Conservation (phyloP, 2,113 vertebrate genomes). For the Sorex fumeus region DNA sequence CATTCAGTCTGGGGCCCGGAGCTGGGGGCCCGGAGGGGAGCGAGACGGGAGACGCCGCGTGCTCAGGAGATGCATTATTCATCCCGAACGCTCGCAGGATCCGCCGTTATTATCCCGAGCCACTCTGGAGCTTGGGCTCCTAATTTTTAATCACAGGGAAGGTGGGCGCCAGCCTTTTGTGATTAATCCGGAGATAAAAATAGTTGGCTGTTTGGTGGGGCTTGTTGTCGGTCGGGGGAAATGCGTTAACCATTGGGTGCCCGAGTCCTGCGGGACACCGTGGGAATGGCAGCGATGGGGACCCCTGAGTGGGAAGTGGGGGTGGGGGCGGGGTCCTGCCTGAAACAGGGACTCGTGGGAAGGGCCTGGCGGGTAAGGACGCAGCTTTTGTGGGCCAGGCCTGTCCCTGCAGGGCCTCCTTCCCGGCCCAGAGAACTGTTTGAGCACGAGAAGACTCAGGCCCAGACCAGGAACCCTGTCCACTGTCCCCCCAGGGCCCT, state of each 20-base stretch:
- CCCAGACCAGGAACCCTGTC: background rate
- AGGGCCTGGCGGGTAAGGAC: accelerated
- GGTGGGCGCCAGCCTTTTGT: slow-evolving; percentile 79
- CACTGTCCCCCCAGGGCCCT: background rate
- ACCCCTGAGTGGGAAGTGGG: background rate
- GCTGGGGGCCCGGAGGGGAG: slow-evolving; percentile 80
- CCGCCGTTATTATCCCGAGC: slow-evolving; percentile 79
- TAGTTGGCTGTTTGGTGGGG: slow-evolving; percentile 79
- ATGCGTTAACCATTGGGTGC: slow-evolving; percentile 67
- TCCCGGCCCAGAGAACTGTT: background rate
- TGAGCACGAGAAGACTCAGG: background rate
- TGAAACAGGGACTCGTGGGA: background rate
- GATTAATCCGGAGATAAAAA: slow-evolving; percentile 88
- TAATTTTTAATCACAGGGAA: slow-evolving; percentile 88
- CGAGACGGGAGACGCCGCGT: slow-evolving; percentile 73
- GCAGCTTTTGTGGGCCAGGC: background rate
- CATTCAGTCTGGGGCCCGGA: slow-evolving; percentile 65
- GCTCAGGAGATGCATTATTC: slow-evolving; percentile 87
- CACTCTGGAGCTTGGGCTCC: slow-evolving; percentile 82
- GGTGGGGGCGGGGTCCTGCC: background rate
- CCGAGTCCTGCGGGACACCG: background rate
- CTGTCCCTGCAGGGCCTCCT: background rate
- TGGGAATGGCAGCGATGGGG: background rate
- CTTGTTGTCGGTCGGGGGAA: slow-evolving; percentile 71
- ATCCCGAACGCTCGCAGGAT: slow-evolving; percentile 78